Evolutionary conservation across 2,113 vertebrate genomes (phyloP), one percentile per base, ranked within the genome.

Genomic region (Dromaius novaehollandiae): DNA sequence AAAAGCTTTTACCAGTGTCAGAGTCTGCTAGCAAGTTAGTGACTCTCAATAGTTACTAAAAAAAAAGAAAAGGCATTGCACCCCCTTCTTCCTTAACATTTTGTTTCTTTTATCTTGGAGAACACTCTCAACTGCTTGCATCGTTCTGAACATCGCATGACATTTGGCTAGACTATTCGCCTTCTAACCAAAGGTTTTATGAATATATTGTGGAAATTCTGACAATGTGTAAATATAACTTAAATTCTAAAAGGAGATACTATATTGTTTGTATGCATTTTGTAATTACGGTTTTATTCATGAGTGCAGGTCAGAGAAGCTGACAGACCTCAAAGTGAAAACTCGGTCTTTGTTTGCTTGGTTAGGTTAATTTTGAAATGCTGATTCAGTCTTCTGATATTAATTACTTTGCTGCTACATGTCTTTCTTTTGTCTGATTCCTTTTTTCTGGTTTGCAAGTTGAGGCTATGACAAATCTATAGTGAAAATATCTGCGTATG

Each of bases 61-160:
- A 46, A 46, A 44, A 48, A 7, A 19, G 19, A 48, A 73, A 19
- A 60, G 38, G 51, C 65, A 10, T 14, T 60, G 64, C 26, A 42
- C 4, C 7, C 1, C 0, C 13, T 1, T 76, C 10, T 84, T 32
- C 16, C 0, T 1, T 30, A 14, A 21, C 8, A 0, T 30, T 26
- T 58, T 65, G 9, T 8, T 75, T 16, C 40, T 50, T 68, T 18
- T 68, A 4, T 15, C 7, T 6, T 1, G 3, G 64, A 14, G 20
- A 83, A 15, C 20, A 4, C 38, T 26, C 65, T 32, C n/a, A 7
- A 1, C 55, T 34, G 46, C 30, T 66, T 6, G 2, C 42, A 9
- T 32, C 7, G 48, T 46, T 20, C 44, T 74, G 58, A 36, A 11
- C 14, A 11, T 38, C 5, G 2, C 13, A 1, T 25, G 32, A 58